These are phyloP conservation scores for Chironomus tepperi DNA, from an alignment of 1,140 invertebrate species.

Conservation along the genomic window DNA sequence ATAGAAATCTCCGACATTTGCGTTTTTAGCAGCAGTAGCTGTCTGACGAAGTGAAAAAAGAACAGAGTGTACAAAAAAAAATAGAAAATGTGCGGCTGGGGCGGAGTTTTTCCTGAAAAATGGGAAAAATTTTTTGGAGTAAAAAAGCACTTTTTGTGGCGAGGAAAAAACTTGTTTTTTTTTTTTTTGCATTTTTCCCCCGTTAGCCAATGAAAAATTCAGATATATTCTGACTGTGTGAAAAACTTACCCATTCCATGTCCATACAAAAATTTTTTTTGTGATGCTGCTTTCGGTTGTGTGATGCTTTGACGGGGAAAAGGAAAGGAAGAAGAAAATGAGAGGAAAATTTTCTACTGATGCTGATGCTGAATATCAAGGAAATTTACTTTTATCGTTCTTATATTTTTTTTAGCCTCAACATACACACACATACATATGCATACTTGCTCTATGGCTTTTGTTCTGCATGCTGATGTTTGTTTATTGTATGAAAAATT, in stretches of 20 bases:
- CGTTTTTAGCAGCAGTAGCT: background rate
- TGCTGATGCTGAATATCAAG: background rate
- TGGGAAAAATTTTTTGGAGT: constrained; percentile 16
- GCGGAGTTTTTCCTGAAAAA: constrained; percentile 22
- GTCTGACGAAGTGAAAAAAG: background rate
- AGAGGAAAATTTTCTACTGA: too few relatives aligned
- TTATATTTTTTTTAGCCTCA: background rate
- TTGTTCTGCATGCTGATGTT: background rate
- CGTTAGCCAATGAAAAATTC: constrained; percentile 22
- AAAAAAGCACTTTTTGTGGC: constrained; percentile 4
- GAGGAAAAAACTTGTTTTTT: background rate
- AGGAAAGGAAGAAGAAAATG: background rate
- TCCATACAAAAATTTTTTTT: background rate
- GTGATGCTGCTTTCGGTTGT: background rate
- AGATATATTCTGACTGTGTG: background rate
- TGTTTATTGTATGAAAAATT: background rate
- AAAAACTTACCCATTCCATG: background rate
- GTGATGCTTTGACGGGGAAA: too few relatives aligned
- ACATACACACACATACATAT: too few relatives aligned
- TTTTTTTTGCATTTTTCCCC: background rate
- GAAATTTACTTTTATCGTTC: constrained; percentile 14
- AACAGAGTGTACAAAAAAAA: background rate
- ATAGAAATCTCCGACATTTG: background rate
- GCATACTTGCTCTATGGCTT: background rate
- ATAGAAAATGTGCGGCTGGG: constrained; percentile 5